Evolutionary conservation across 2,113 vertebrate species (phyloP).

Genomic region (Pelecanoides urinatrix): DNA sequence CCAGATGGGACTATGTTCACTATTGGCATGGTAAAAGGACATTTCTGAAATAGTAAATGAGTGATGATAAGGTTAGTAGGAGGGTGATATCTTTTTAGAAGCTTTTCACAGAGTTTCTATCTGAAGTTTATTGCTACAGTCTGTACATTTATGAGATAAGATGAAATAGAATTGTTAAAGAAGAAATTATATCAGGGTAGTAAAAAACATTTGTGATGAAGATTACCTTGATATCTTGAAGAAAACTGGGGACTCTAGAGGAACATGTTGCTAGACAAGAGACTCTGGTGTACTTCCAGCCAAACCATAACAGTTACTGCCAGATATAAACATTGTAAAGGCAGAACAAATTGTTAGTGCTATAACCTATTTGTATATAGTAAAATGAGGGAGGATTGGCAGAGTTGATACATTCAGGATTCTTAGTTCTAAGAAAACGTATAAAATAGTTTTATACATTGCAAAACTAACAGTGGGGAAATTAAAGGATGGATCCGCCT

Average conservation of each 20-base stretch:
- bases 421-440: not conserved
- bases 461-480: not conserved
- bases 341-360: not conserved
- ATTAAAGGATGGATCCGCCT: not conserved
- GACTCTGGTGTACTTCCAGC: not conserved
- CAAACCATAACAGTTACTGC: not conserved
- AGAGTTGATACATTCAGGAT: not conserved
- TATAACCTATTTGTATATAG: not conserved
- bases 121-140: not conserved
- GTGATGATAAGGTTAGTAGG: not conserved
- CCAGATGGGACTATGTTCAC: not conserved
- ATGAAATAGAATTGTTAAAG: not conserved
- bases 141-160: not conserved
- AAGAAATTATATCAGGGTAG: not conserved
- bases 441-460: not conserved
- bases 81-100: not conserved
- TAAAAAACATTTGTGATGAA: not conserved
- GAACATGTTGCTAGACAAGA: not conserved
- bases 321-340: not conserved
- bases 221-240: not conserved
- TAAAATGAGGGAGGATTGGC: not conserved
- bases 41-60: not conserved
- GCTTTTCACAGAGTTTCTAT: not conserved
- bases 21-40: not conserved
- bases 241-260: not conserved